Evolutionary conservation across 2,113 vertebrate species (phyloP), one percentile per base, ranked within the genome.

Genomic region (Pipa parva): DNA sequence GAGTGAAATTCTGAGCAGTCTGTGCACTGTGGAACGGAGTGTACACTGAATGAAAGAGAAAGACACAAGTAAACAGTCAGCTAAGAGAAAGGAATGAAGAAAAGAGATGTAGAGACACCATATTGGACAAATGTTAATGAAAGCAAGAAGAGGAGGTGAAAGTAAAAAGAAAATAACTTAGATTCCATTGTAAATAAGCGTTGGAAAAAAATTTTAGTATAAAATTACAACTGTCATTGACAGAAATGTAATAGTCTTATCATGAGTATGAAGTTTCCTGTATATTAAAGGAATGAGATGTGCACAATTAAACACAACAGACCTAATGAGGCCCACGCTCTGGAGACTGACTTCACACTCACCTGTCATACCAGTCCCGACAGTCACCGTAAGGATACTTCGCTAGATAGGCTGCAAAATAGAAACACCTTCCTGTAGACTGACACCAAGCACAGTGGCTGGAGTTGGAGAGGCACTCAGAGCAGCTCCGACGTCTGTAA

Each of bases 401-500:
- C 69, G 93, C 93, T 69, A 96, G 86, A 75, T 96, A 96, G 33
- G 93, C 89, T 0, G 94, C 92, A 12, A 96, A 96, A 74, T 92
- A 90, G 80, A 96, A 96, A 77, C 94, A 96, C 74, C 88, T 87
- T 69, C 84, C 89, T 8, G 93, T 92, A 1, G 94, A 96, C 79
- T 94, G 91, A 76, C 94, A 95, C 94, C 94, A 96, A 9, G 94
- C 94, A 12, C 94, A 96, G 82, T 95, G 92, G 83, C 94, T 96
- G 12, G 92, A 93, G 82, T 96, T 94, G 51, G 92, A 93, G 49
- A 96, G 83, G 72, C 94, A 96, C 61, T 93, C 92, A 0, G 81
- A 81, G 59, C 93, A 96, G 0, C 90, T 89, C 74, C 72, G 87
- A 18, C 91, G 92, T 81, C 94, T 96, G 66, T 1, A 54, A 26